Percentiles rank a stretch among this genome's conserved stretches.
Evolutionary conservation across 2,113 vertebrate genomes (phyloP).

Genomic region (Agapornis roseicollis): DNA sequence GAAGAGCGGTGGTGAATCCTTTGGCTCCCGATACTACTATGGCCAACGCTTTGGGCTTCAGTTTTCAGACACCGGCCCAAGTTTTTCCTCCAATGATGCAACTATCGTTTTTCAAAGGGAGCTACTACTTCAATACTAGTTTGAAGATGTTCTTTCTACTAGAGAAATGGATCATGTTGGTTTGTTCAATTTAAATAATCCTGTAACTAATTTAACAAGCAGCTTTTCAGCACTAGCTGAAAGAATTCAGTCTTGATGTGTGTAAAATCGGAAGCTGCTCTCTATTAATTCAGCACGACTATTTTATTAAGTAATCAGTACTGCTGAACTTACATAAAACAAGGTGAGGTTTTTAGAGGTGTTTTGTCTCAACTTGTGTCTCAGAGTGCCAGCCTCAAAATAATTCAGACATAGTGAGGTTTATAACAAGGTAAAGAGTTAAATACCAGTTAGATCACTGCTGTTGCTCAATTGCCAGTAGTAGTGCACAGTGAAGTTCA

Average conservation of each 20-base stretch:
- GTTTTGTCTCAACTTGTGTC: background rate
- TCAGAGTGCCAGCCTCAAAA: background rate
- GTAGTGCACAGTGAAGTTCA: background rate
- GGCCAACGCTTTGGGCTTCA: background rate
- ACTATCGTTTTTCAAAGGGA: background rate
- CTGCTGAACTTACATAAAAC: background rate
- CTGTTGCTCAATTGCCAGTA: background rate
- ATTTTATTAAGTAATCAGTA: background rate
- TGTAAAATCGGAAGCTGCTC: background rate
- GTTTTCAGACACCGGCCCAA: background rate
- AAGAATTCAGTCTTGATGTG: background rate
- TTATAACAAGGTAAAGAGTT: background rate
- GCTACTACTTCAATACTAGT: background rate
- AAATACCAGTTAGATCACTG: background rate
- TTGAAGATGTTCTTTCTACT: background rate
- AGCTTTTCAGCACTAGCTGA: background rate
- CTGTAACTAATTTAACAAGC: background rate
- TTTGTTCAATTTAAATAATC: background rate
- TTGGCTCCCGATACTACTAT: background rate
- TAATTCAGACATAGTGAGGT: background rate
- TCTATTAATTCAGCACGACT: background rate
- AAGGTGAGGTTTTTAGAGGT: background rate
- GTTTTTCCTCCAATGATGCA: background rate
- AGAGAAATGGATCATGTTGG: background rate
- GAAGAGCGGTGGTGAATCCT: background rate